Evolutionary conservation across 2,797 vertebrate species (phyloP).

Genomic region (Crocodylus rhombifer): DNA sequence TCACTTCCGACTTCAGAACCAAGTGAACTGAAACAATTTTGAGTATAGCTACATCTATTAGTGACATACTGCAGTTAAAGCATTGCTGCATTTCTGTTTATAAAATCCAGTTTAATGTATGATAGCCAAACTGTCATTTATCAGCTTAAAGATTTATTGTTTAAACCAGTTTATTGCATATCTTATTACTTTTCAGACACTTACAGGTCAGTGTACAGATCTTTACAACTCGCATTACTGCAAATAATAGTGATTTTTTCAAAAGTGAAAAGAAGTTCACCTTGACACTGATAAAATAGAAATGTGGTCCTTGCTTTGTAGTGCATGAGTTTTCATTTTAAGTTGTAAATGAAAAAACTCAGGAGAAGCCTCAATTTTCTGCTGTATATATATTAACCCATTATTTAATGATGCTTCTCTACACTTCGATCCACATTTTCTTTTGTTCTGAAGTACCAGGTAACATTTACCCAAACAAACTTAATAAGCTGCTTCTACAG

Average conservation of each 20-base stretch:
- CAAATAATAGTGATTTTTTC: background rate
- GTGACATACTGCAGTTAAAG: background rate
- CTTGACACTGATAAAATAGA: constrained; percentile 29
- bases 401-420: background rate
- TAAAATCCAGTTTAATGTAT: constrained; percentile 17
- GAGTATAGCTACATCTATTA: constrained; percentile 7
- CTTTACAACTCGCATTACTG: background rate
- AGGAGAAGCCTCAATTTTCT: background rate
- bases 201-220: background rate
- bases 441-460: background rate
- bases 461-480: background rate
- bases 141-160: background rate
- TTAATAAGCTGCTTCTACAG: background rate
- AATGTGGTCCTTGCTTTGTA: background rate
- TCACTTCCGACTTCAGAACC: background rate
- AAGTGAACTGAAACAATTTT: constrained; percentile 11
- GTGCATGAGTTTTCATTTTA: background rate
- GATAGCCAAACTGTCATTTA: constrained; percentile 25
- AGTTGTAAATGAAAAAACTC: background rate
- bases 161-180: background rate
- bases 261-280: background rate
- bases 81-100: background rate
- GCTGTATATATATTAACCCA: background rate
- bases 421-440: accelerated
- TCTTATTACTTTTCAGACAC: constrained; percentile 26